Percentiles rank a stretch among this genome's conserved stretches.
Evolutionary conservation across 1,140 invertebrate genomes (phyloP).

Genomic region (Thalassaphorura encarpata): DNA sequence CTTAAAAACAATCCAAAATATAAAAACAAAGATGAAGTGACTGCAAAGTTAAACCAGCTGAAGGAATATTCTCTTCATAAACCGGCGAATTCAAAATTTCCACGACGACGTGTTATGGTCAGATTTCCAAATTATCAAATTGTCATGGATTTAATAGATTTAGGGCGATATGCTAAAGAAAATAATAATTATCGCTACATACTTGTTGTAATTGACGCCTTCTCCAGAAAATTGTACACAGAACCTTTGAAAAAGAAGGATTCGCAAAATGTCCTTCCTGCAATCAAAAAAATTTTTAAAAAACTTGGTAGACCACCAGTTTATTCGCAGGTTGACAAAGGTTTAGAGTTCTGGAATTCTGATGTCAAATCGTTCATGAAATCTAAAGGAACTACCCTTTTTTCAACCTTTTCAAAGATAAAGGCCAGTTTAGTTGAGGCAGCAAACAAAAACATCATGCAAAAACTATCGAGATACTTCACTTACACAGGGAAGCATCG

Average conservation of each 20-base stretch:
- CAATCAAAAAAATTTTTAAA: slow-evolving; percentile 6
- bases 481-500: slow-evolving; percentile 1
- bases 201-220: not conserved
- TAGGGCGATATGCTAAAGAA: not conserved
- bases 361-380: not conserved
- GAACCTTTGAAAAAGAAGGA: slow-evolving; percentile 6
- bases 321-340: not conserved
- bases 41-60: too few species aligned
- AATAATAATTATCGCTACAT: not conserved
- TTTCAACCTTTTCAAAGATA: not conserved
- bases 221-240: not conserved
- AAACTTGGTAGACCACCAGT: not conserved
- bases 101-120: not conserved
- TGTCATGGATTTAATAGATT: slow-evolving; percentile 7
- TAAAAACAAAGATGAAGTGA: too few species aligned
- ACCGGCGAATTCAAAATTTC: not conserved
- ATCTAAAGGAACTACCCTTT: slow-evolving; percentile 4
- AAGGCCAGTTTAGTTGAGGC: slow-evolving; percentile 8
- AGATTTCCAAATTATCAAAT: not conserved
- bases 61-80: slow-evolving; percentile 5
- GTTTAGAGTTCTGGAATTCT: slow-evolving; percentile 4
- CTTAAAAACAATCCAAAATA: too few species aligned
- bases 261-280: not conserved
- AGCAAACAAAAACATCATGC: slow-evolving; percentile 3
- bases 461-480: slow-evolving; percentile 5